phyloP scores from a whole-genome alignment of 2,888 invertebrate genomes.

The Hydroisotoma schaefferi region DNA sequence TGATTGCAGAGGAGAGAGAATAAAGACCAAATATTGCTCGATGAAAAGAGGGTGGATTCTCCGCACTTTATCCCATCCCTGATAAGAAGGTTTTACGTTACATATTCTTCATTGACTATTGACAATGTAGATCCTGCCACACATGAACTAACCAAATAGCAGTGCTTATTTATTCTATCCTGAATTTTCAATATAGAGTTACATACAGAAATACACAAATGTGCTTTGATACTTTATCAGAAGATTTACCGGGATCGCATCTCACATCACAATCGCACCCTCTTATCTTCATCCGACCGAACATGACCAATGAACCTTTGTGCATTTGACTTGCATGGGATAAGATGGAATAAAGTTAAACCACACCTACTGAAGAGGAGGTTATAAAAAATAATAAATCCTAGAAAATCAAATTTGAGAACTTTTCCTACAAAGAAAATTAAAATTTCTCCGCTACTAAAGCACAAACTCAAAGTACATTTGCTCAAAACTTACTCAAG shows the following conservation, averaged over 20 bases:
- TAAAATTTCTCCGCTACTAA: not conserved
- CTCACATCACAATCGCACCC: too few relatives aligned
- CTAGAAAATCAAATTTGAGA: not conserved
- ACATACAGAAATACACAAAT: too few relatives aligned
- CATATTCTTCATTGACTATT: too few relatives aligned
- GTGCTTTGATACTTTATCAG: too few relatives aligned
- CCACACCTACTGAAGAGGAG: not conserved
- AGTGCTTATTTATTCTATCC: too few relatives aligned
- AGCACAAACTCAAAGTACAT: not conserved
- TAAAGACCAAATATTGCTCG: too few relatives aligned
- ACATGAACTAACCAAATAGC: too few relatives aligned
- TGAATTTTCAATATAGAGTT: too few relatives aligned
- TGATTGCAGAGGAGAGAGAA: constrained; percentile 9
- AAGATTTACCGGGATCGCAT: constrained; percentile 38
- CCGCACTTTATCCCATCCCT: too few relatives aligned
- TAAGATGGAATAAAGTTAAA: not conserved
- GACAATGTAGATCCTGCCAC: too few relatives aligned
- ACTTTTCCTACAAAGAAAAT: not conserved
- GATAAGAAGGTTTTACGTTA: too few relatives aligned
- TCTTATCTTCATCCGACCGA: constrained; percentile 25
- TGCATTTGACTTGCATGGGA: constrained; percentile 15
- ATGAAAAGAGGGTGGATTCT: not conserved
- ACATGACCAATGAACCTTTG: constrained; percentile 12
- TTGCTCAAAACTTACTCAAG: constrained; percentile 2
- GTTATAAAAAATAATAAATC: too few relatives aligned